Conservation (phyloP, 2,113 vertebrate species). For the Dipodomys merriami region DNA sequence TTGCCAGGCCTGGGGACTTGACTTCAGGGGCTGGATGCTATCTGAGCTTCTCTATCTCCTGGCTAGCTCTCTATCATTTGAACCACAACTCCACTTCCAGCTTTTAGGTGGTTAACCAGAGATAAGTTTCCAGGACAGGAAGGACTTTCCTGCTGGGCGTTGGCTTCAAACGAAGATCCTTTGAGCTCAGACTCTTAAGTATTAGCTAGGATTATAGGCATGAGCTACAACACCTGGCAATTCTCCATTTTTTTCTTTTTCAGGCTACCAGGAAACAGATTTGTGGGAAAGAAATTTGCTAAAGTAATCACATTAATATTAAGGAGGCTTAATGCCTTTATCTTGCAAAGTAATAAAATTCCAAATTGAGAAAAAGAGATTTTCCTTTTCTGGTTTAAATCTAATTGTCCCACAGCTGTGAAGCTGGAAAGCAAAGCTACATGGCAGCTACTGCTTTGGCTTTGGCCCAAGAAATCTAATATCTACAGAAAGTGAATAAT, state of each 20-base stretch:
- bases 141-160: no score
- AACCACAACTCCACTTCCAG: no score
- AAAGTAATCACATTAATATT: background rate
- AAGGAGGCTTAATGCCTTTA: constrained; percentile 38
- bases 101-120: no score
- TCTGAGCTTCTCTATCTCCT: no score
- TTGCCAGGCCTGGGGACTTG: no score
- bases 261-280: background rate
- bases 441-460: constrained; percentile 25
- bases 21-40: no score
- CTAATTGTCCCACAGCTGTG: background rate
- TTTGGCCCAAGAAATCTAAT: background rate
- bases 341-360: constrained; percentile 50
- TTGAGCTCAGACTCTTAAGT: no score
- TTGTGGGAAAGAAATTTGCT: background rate
- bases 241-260: background rate
- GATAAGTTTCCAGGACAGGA: no score
- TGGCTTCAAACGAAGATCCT: no score
- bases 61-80: no score
- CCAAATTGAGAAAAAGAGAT: constrained; percentile 28
- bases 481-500: constrained; percentile 20
- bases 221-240: no score
- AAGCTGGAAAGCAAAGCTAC: constrained; percentile 50
- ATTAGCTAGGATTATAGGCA: no score
- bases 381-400: constrained; percentile 9